Conservation (phyloP, 2,797 vertebrate species). For the Mionectes olivaceus region DNA sequence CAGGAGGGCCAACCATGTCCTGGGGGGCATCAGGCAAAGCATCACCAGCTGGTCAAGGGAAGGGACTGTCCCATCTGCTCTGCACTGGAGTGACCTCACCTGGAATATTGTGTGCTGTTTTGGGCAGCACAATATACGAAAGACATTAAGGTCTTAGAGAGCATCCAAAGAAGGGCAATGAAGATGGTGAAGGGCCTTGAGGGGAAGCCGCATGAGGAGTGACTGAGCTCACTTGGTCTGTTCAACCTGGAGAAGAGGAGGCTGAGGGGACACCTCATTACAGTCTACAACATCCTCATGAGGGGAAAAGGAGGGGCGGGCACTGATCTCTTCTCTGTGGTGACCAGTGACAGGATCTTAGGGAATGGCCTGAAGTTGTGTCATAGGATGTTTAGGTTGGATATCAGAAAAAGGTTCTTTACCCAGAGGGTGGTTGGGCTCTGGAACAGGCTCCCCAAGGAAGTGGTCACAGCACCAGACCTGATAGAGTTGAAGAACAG, state of each 20-base stretch:
- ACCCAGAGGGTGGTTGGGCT: accelerated
- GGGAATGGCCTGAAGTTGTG: neutral
- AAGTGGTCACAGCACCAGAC: neutral
- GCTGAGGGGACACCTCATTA: neutral
- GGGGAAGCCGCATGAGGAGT: neutral
- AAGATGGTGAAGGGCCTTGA: neutral
- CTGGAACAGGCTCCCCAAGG: neutral
- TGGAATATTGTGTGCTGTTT: neutral
- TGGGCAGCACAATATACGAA: neutral
- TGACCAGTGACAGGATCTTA: neutral
- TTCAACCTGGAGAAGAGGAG: neutral
- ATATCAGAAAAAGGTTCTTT: neutral
- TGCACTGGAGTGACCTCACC: neutral
- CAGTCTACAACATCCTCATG: accelerated
- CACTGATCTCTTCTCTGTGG: neutral
- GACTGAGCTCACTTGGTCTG: neutral
- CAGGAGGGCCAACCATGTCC: neutral
- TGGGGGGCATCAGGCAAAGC: neutral
- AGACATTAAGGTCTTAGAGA: neutral
- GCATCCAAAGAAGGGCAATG: neutral
- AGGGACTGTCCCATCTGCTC: neutral
- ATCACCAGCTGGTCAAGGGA: accelerated
- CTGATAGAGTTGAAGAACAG: neutral
- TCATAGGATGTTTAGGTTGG: neutral
- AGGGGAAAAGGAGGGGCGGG: neutral